Percentiles rank a stretch among this genome's conserved stretches.
These are phyloP conservation scores for Agonum fuliginosum DNA, from an alignment of 2,888 invertebrate genomes.

Conservation along the genomic window DNA sequence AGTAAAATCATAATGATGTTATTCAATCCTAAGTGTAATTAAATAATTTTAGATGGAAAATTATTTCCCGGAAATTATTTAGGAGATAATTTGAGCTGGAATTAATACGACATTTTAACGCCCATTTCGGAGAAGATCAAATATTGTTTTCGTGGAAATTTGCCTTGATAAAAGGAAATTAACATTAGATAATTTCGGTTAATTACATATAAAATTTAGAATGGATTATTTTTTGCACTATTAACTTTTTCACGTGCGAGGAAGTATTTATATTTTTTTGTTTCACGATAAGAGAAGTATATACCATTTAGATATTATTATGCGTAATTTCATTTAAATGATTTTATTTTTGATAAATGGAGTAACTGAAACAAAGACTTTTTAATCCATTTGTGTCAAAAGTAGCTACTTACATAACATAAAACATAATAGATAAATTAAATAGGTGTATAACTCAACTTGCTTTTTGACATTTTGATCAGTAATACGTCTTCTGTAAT, in stretches of 20 bases:
- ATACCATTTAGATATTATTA: too few species aligned
- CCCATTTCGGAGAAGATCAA: not conserved
- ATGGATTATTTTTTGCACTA: not conserved
- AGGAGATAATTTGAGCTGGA: not conserved
- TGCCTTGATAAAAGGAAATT: not conserved
- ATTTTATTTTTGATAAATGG: too few species aligned
- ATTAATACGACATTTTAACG: not conserved
- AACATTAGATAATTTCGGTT: not conserved
- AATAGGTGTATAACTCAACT: too few species aligned
- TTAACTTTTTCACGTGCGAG: not conserved
- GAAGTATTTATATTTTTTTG: too few species aligned
- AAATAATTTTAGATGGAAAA: not conserved
- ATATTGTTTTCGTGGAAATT: not conserved
- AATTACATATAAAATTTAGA: not conserved
- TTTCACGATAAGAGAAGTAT: too few species aligned
- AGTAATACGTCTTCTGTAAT: too few species aligned
- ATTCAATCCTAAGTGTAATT: not conserved
- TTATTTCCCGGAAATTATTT: constrained; percentile 1
- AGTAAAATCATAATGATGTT: constrained; percentile 6
- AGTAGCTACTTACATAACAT: too few species aligned
- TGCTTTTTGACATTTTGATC: too few species aligned
- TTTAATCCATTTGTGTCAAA: too few species aligned
- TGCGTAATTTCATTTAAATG: too few species aligned
- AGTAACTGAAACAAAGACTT: too few species aligned
- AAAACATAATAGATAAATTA: too few species aligned